Evolutionary conservation across 2,888 invertebrate species (phyloP).

Genomic region (Lasioglossum pauxillum): DNA sequence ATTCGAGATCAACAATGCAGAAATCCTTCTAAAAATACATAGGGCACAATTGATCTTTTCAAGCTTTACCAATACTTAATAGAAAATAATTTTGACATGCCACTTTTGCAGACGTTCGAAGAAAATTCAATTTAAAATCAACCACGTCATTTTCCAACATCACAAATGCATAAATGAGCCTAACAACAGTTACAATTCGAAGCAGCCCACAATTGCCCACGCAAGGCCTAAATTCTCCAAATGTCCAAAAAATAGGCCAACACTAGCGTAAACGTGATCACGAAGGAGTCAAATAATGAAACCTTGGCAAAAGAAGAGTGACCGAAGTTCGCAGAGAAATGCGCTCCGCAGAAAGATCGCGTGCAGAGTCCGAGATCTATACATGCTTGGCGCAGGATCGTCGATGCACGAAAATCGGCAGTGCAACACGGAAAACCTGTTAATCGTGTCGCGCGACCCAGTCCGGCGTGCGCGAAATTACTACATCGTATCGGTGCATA

Average conservation of each 20-base stretch:
- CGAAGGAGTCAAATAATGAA: background rate
- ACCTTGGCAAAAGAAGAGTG: background rate
- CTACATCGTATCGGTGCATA: constrained; percentile 6
- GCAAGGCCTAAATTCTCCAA: background rate
- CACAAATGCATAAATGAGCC: background rate
- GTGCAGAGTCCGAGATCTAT: background rate
- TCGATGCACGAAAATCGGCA: background rate
- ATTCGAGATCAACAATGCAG: background rate
- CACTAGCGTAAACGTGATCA: background rate
- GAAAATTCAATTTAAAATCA: background rate
- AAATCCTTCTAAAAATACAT: background rate
- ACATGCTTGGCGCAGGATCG: background rate
- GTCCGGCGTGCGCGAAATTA: constrained; percentile 24
- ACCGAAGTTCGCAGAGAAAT: background rate
- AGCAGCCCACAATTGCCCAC: background rate
- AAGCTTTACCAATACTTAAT: background rate
- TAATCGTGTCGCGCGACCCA: background rate
- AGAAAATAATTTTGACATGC: no score
- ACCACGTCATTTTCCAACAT: background rate
- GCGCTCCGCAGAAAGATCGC: background rate
- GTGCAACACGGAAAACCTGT: background rate
- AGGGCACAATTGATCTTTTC: background rate
- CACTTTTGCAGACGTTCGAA: no score
- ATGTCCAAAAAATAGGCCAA: background rate
- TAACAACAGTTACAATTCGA: background rate